These are phyloP conservation scores for Pachyramphus minor DNA, from an alignment of 2,113 vertebrate genomes.

Conservation along the genomic window DNA sequence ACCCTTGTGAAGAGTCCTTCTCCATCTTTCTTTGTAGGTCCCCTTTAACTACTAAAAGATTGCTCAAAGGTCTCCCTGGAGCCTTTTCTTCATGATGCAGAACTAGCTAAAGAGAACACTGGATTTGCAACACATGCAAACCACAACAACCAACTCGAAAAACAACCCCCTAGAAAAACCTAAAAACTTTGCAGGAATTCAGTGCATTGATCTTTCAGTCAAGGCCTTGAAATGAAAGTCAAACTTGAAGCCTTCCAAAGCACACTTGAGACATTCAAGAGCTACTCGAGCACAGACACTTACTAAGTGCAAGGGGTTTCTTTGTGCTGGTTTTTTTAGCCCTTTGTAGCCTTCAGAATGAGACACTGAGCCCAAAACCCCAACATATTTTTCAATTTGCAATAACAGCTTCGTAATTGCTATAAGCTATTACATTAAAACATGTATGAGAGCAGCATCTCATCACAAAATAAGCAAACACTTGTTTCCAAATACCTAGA, in stretches of 20 bases:
- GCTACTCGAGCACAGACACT: background rate
- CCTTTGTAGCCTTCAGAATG: background rate
- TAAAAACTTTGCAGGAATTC: background rate
- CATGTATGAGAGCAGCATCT: background rate
- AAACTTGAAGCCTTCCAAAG: background rate
- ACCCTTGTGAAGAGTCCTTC: background rate
- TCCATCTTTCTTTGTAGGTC: background rate
- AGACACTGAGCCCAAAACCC: background rate
- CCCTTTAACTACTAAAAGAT: background rate
- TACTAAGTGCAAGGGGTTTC: background rate
- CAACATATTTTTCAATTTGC: background rate
- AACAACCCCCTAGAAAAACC: fast-evolving
- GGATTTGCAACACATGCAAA: background rate
- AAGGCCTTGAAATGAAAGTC: background rate
- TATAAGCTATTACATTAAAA: background rate
- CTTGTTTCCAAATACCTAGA: background rate
- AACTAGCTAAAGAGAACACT: background rate
- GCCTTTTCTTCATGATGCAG: background rate
- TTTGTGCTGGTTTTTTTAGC: background rate
- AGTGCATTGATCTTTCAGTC: background rate
- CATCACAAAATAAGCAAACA: background rate
- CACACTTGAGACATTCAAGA: background rate
- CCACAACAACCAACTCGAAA: background rate
- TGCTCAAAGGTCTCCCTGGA: background rate
- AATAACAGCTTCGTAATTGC: background rate